Conservation (phyloP, 2,888 invertebrate species). For the Melinaea marsaeus region DNA sequence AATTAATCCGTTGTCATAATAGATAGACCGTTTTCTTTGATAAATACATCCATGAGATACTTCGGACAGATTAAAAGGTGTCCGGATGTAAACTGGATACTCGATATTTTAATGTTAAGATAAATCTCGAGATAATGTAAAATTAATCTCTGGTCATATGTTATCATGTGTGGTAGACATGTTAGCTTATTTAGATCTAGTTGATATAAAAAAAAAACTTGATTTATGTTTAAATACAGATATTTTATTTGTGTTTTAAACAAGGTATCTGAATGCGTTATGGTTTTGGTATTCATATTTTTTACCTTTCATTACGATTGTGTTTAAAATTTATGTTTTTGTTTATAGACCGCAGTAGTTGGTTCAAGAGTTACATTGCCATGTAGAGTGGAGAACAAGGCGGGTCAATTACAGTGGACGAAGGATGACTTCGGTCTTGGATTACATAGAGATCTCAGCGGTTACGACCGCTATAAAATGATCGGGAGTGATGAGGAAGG, state of each 20-base stretch:
- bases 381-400: constrained; percentile 92
- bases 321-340: constrained; percentile 10
- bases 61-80: constrained; percentile 19
- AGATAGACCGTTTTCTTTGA: constrained; percentile 13
- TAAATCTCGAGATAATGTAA: constrained; percentile 21
- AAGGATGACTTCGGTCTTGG: constrained; percentile 98
- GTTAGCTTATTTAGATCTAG: neutral
- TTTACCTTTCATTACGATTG: neutral
- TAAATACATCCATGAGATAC: constrained; percentile 22
- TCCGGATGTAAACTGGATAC: constrained; percentile 23
- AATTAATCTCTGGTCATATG: constrained; percentile 19
- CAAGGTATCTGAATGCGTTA: too few relatives aligned
- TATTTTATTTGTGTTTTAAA: too few relatives aligned
- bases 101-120: constrained; percentile 23
- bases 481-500: constrained; percentile 97
- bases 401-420: constrained; percentile 96
- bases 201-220: too few relatives aligned
- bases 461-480: constrained; percentile 96
- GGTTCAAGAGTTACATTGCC: constrained; percentile 93
- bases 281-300: neutral
- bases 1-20: constrained; percentile 1
- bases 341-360: constrained; percentile 86
- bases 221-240: too few relatives aligned
- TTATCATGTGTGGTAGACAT: constrained; percentile 12
- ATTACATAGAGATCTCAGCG: constrained; percentile 91